Base-by-base conservation (phyloP, 2,797 vertebrate genomes). In the Geotrypetes seraphini region DNA sequence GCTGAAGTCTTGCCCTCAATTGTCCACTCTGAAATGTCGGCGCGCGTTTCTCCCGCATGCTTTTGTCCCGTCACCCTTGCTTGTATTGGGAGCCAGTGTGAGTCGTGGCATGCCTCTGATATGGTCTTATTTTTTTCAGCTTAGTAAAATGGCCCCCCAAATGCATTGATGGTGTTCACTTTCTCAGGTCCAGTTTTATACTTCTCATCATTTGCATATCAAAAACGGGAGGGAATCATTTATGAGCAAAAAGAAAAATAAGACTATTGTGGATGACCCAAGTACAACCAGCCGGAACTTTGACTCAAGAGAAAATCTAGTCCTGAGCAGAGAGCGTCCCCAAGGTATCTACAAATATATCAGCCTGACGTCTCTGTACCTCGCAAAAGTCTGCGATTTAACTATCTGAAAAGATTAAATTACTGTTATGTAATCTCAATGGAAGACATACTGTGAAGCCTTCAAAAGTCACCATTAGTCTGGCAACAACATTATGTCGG, bases 231-330 rank as follows among this genome's bases (percentile, higher is more conserved):
- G 13, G 12, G n/a, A 13, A 9, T 24, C 31, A 31, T 40, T 29
- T 5, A 13, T 32, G 26, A 16, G 12, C 24, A 19, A 14, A 16
- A 27, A 22, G 24, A 40, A 33, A 15, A 40, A 40, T 40, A 38
- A 32, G 30, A 27, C 11, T 21, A 15, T n/a, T 16, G 27, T 29
- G 29, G 27, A 27, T n/a, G 30, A 22, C 25, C 24, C 23, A 19
- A 25, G 21, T 23, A 28, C 30, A 33, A 33, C 24, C 12, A 24
- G 24, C 36, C 12, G 7, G 15, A 16, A 19, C 17, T 16, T 30
- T 18, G 30, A 33, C 41, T 38, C 41, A 33, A 22, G 19, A 17
- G 38, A 41, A 28, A 41, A 38, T 28, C 41, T 41, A 33, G 41
- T 22, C 25, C 30, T 33, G 41, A 33, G 33, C 33, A 33, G 30